Conservation (phyloP, 2,888 invertebrate genomes). For the Cryptocheilus praepositus region DNA sequence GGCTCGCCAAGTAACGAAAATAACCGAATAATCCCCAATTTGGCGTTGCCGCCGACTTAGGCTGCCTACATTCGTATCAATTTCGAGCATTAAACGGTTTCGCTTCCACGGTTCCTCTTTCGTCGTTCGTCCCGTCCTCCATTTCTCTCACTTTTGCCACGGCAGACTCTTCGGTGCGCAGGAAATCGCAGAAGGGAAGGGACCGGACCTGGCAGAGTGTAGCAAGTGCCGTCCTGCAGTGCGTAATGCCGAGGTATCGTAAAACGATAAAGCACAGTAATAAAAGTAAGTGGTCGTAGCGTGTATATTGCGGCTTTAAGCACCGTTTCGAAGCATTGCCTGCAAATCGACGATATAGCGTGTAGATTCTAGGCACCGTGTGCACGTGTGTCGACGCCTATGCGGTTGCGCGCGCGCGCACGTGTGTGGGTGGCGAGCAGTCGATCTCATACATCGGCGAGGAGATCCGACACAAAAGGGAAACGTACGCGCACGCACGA, state of each 20-base stretch:
- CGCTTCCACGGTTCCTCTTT: background rate
- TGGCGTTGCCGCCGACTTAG: too few species aligned
- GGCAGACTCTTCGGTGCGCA: background rate
- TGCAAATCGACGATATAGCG: conserved; percentile 5
- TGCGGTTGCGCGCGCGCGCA: background rate
- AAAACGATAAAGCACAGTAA: conserved; percentile 47
- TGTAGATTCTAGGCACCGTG: background rate
- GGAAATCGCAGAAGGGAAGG: background rate
- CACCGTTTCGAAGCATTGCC: conserved; percentile 22
- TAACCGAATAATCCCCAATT: too few species aligned
- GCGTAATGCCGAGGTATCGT: conserved; percentile 43
- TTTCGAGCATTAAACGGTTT: conserved; percentile 9
- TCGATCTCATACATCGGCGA: background rate
- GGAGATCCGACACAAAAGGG: background rate
- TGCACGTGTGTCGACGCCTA: background rate
- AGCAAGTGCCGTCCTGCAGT: background rate
- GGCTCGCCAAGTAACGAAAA: too few species aligned
- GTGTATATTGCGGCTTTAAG: conserved; percentile 27
- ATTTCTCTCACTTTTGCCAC: too few species aligned
- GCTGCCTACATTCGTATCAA: conserved; percentile 25
- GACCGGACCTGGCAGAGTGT: background rate
- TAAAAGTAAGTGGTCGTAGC: conserved; percentile 45
- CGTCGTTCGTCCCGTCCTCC: too few species aligned
- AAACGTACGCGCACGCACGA: background rate
- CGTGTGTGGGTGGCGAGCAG: too few species aligned